phyloP scores from a whole-genome alignment of 2,113 vertebrate species.

The Myiozetetes cayanensis region DNA sequence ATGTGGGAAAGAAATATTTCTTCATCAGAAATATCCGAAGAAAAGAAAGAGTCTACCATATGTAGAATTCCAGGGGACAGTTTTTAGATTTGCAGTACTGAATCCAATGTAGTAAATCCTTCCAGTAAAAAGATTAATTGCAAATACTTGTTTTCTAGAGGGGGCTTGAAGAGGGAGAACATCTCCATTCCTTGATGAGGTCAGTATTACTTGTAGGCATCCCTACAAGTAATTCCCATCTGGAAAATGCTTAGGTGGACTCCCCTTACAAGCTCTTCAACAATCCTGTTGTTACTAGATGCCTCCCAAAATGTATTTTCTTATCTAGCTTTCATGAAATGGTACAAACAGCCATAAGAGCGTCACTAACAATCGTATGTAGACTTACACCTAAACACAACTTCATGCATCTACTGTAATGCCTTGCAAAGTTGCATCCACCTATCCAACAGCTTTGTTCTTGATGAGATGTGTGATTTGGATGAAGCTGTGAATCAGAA shows the following conservation, averaged over 20 bases:
- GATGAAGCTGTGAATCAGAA: not conserved
- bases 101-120: not conserved
- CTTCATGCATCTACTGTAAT: not conserved
- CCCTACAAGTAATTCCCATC: too few species aligned
- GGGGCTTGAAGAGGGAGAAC: not conserved
- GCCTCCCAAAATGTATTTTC: not conserved
- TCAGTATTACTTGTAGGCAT: not conserved
- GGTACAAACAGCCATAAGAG: not conserved
- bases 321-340: not conserved
- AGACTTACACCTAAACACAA: not conserved
- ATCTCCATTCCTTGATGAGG: not conserved
- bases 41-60: not conserved
- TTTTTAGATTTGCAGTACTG: not conserved
- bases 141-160: not conserved
- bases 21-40: not conserved
- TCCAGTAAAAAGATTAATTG: not conserved
- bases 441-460: not conserved
- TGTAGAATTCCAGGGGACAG: not conserved
- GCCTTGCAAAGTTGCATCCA: not conserved
- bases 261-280: not conserved
- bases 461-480: conserved; percentile 3
- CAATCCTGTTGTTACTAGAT: not conserved
- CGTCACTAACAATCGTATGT: rapidly evolving
- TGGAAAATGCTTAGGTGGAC: not conserved
- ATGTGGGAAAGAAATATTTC: not conserved